These are phyloP conservation scores for Hirtodrosophila cameraria DNA, from an alignment of 2,888 invertebrate genomes.

Conservation along the genomic window DNA sequence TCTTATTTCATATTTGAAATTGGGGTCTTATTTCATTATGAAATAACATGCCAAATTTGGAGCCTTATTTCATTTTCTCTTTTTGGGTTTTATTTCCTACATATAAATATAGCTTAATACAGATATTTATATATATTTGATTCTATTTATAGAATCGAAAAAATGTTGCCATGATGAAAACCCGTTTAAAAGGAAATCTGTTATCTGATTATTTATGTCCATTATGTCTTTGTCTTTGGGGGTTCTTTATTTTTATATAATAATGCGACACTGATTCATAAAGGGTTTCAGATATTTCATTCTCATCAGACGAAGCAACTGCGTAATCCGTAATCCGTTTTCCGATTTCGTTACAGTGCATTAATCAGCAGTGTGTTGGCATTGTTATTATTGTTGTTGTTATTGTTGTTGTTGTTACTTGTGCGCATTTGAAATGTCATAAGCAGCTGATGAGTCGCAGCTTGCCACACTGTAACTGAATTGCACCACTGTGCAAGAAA, in stretches of 20 bases:
- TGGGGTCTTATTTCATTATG: no score
- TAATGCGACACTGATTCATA: conserved; percentile 6
- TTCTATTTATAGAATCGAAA: no score
- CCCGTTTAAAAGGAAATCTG: conserved; percentile 34
- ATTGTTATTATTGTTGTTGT: conserved; percentile 31
- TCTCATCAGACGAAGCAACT: background rate
- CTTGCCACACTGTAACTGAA: conserved; percentile 13
- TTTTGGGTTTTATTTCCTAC: no score
- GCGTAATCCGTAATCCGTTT: no score
- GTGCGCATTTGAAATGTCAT: conserved; percentile 20
- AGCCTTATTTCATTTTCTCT: no score
- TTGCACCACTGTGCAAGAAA: conserved; percentile 44
- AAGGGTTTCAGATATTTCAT: conserved; percentile 33
- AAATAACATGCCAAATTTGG: no score
- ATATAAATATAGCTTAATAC: no score
- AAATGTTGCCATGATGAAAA: no score
- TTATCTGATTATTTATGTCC: conserved; percentile 36
- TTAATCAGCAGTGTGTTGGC: conserved; percentile 58
- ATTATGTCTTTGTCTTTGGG: no score
- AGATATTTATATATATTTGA: no score
- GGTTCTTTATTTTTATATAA: no score
- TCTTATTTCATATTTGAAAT: no score
- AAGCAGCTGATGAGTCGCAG: conserved; percentile 3
- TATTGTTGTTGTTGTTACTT: conserved; percentile 12
- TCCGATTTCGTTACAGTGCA: conserved; percentile 59